A percentile compares a stretch with the other conserved stretches of the same genome.
phyloP scores from a whole-genome alignment of 2,888 invertebrate genomes.

The Chalcis sispes region DNA sequence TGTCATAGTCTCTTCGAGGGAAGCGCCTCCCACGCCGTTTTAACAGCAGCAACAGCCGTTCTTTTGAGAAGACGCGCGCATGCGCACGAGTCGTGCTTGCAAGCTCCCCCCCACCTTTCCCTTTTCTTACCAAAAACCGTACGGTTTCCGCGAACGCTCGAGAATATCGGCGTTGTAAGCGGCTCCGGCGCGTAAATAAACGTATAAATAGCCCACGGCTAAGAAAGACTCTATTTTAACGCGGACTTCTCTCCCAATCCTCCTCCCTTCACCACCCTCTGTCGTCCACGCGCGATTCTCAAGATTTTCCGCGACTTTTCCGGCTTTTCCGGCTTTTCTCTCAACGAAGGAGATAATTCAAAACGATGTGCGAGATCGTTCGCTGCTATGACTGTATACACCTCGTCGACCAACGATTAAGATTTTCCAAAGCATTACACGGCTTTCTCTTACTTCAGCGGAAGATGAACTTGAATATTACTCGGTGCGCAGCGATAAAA shows the following conservation, averaged over 20 bases:
- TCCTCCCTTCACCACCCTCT: no score
- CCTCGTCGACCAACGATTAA: no score
- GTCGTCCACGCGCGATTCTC: neutral
- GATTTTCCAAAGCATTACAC: no score
- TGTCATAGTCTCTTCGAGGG: slow-evolving; percentile 33
- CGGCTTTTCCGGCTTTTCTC: slow-evolving; percentile 32
- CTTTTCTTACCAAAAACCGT: no score
- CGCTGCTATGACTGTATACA: no score
- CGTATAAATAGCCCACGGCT: slow-evolving; percentile 48
- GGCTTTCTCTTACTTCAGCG: no score
- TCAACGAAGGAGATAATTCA: no score
- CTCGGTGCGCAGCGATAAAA: no score
- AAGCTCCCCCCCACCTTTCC: neutral
- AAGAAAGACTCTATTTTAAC: slow-evolving; percentile 42
- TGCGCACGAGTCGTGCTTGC: neutral
- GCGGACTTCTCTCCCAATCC: slow-evolving; percentile 10
- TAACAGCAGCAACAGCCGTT: no score
- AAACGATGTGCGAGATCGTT: no score
- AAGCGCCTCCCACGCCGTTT: slow-evolving; percentile 17
- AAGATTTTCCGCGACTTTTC: neutral
- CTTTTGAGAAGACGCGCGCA: neutral
- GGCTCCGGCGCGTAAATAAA: slow-evolving; percentile 43
- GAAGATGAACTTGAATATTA: no score
- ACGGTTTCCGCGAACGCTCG: slow-evolving; percentile 43
- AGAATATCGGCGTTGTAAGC: no score